Conservation (phyloP, 2,797 vertebrate species). For the Gambelia wislizenii region DNA sequence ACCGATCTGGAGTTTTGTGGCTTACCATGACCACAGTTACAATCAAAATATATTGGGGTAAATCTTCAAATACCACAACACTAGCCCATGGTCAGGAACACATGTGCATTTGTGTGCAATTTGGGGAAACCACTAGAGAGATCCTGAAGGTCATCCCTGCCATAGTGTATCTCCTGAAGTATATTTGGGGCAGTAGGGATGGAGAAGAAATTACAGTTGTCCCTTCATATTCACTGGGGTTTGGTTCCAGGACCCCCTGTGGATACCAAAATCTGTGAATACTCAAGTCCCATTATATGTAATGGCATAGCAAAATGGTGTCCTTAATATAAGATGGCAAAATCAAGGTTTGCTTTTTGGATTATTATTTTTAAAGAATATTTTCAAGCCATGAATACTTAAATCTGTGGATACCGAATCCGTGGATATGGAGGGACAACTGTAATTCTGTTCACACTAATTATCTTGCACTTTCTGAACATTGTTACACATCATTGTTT, state of each 20-base stretch:
- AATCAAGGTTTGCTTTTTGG: too few relatives aligned
- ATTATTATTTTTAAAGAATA: too few relatives aligned
- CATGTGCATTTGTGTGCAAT: constrained; percentile 6
- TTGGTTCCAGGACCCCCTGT: too few relatives aligned
- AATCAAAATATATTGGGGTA: constrained; percentile 31
- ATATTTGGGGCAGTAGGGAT: background rate
- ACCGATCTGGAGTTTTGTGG: background rate
- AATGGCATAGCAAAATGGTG: too few relatives aligned
- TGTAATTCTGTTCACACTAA: background rate
- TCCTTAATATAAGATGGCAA: too few relatives aligned
- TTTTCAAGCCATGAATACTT: too few relatives aligned
- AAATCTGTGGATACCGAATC: too few relatives aligned
- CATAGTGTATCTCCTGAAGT: background rate
- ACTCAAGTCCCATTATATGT: too few relatives aligned
- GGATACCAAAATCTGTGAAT: too few relatives aligned
- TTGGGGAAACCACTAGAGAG: background rate
- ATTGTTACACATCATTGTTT: background rate
- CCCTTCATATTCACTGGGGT: too few relatives aligned
- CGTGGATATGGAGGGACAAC: too few relatives aligned
- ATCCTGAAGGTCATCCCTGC: background rate
- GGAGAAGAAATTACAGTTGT: background rate
- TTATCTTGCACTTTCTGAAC: background rate
- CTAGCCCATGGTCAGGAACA: background rate
- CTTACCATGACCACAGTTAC: constrained; percentile 18
- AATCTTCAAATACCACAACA: constrained; percentile 10